Base-by-base conservation (phyloP, 2,113 vertebrate genomes). In the Setophaga kirtlandii region DNA sequence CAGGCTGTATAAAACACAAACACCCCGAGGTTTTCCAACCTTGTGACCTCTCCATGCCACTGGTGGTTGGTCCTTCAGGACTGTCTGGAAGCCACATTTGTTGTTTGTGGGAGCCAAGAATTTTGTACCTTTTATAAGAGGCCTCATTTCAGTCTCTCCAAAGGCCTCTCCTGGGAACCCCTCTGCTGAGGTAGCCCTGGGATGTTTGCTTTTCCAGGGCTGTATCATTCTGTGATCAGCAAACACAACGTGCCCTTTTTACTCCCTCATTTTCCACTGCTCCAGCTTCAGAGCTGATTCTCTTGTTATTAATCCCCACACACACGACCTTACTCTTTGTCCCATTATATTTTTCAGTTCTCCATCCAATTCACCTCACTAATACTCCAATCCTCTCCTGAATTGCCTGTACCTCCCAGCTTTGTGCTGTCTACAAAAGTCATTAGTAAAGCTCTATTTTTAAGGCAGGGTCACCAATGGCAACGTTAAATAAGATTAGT, bases 401-500 rank as follows among this genome's bases (percentile, higher is more conserved):
- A 94, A 91, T 73, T 65, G 69, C 69, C 62, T 39, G 9, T 4
- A 52, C 80, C 64, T 87, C 93, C 81, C 74, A 89, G 83, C 77
- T 94, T 82, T 84, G 52, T 79, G 81, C 73, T 84, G 33, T 53
- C 74, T 59, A 84, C 62, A 60, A 35, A 84, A 82, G 82, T 84
- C 69, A 76, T 75, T 87, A 86, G 69, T 35, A 81, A 81, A 77
- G 55, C 74, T 90, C 83, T 86, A 55, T 46, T 89, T 95, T 94
- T 71, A 82, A 81, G 69, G 19, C 60, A 87, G 56, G 69, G 56
- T 93, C 89, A 95, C 74, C 60, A 53, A 63, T 13, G 46, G 62
- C 87, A 87, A 77, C n/a, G 81, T 88, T 74, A 95, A 93, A 92
- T 77, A 93, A 94, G 69, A 94, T 94, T 53, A 87, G 76, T 63